Evolutionary conservation across 2,888 invertebrate species (phyloP), one percentile per base, ranked within the genome.

Genomic region (Dicranocentrus wangi): DNA sequence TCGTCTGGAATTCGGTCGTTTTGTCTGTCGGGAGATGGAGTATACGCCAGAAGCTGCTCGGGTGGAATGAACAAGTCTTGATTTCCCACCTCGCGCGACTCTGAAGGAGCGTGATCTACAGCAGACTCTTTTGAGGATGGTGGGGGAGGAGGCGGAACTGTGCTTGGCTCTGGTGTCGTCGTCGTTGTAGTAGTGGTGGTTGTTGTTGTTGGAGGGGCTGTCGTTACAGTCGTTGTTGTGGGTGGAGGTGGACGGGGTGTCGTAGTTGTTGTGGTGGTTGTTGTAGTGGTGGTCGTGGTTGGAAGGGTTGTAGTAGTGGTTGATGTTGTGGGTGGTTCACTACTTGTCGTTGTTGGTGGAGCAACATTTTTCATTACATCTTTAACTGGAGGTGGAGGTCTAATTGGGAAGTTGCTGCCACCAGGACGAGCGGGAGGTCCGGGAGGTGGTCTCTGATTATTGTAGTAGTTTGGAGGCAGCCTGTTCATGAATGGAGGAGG

Each of bases 341-440:
- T 25, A 19, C 1, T 32, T 23, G 32, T 7, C 1, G 60, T n/a
- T 19, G 71, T 51, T 3, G 61, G 43, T 17, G 69, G 17, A 3
- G 27, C 15, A 55, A 55, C 21, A 51, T 17, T 77, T 21, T 80
- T 83, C 73, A 85, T 79, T 13, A 85, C 65, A 68, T 85, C 83
- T 23, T 81, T 75, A 13, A 85, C 84, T 60, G 85, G 83, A 1
- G 85, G 85, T 15, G 84, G 85, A 1, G 85, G 83, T 15, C 85
- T 28, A 66, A 85, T 83, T 2, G 85, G 85, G 69, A 82, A 85
- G 15, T 68, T 78, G 2, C n/a, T 13, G 5, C 39, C 32, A 10
- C 66, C 80, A 27, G 78, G 84, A 8, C 83, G 55, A 23, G 69
- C 69, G 21, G 77, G 78, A 72, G 82, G 82, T 23, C 68, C 69